Evolutionary conservation across 2,797 vertebrate genomes (phyloP).

Genomic region (Lagodon rhomboides): DNA sequence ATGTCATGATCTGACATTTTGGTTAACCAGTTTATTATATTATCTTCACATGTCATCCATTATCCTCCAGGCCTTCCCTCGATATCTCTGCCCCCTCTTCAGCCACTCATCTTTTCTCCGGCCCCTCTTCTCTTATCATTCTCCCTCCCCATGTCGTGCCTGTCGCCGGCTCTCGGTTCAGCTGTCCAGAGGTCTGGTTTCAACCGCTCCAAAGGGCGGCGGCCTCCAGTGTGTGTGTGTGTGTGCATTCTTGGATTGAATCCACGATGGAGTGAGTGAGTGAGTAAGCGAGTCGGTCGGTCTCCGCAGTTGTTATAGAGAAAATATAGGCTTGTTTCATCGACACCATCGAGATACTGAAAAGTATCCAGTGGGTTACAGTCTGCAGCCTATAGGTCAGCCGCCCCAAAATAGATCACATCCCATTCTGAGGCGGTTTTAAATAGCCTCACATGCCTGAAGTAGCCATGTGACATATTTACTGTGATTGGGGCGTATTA

Average conservation of each 20-base stretch:
- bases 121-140: conserved; percentile 27
- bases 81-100: conserved; percentile 19
- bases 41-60: conserved; percentile 11
- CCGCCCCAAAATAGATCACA: conserved; percentile 25
- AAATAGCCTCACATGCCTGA: conserved; percentile 21
- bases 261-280: conserved; percentile 20
- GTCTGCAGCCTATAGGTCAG: conserved; percentile 3
- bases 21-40: conserved; percentile 9
- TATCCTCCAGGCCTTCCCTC: conserved; percentile 28
- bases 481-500: neutral
- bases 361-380: neutral
- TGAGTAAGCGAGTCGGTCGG: conserved; percentile 14
- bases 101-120: conserved; percentile 26
- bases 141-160: conserved; percentile 32
- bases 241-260: conserved; percentile 9
- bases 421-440: neutral
- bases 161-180: conserved; percentile 68
- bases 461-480: neutral
- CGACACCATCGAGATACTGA: neutral
- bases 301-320: conserved; percentile 27
- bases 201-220: conserved; percentile 59
- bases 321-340: conserved; percentile 5
- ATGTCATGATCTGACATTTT: neutral
- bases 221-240: conserved; percentile 27
- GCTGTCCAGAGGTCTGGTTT: conserved; percentile 81